phyloP scores from a whole-genome alignment of 2,797 vertebrate genomes.

The Hipposideros larvatus region DNA sequence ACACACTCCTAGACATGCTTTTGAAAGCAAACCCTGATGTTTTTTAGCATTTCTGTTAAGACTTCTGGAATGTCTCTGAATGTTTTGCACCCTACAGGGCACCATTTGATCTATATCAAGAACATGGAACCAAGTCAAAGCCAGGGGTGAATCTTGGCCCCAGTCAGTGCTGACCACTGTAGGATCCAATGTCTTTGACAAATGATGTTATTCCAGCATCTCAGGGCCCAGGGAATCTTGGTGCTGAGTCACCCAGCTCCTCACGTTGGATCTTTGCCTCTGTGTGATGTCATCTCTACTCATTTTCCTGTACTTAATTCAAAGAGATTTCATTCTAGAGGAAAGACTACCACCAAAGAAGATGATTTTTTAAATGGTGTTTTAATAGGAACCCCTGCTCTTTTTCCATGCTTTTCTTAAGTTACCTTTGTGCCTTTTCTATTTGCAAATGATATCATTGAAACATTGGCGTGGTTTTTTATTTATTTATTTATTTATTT shows the following conservation, averaged over 20 bases:
- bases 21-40: background rate
- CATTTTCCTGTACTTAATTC: constrained; percentile 23
- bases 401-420: constrained; percentile 37
- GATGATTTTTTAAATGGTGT: constrained; percentile 22
- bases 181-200: background rate
- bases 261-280: background rate
- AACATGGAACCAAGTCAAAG: background rate
- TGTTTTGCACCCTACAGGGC: background rate
- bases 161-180: background rate
- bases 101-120: background rate
- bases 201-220: background rate
- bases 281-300: background rate
- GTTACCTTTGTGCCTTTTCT: background rate
- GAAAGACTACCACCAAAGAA: background rate
- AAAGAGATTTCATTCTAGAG: background rate
- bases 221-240: background rate
- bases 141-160: background rate
- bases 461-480: background rate
- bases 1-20: background rate
- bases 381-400: background rate
- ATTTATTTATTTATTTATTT: too few relatives aligned
- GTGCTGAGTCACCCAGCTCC: background rate
- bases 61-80: background rate
- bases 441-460: background rate
- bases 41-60: background rate